phyloP scores from a whole-genome alignment of 2,113 vertebrate species.

The Rhadina sibilatrix region DNA sequence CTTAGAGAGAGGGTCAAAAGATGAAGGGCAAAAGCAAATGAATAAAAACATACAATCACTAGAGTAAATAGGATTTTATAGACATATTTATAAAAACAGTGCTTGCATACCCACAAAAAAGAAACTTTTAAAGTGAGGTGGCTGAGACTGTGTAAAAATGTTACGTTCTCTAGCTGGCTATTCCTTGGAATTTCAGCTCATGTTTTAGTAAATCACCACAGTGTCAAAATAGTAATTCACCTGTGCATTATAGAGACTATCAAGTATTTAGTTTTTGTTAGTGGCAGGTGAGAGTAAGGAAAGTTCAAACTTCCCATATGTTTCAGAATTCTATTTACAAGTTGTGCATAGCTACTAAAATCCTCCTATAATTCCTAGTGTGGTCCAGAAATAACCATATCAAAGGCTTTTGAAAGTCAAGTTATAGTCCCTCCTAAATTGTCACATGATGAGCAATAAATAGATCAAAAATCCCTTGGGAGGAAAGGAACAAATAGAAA shows the following conservation, averaged over 20 bases:
- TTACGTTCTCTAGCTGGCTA: neutral
- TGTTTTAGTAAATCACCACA: neutral
- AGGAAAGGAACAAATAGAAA: slow-evolving; percentile 1
- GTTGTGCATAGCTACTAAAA: neutral
- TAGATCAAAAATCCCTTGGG: slow-evolving; percentile 15
- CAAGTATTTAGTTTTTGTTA: neutral
- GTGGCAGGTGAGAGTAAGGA: neutral
- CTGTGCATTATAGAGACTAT: neutral
- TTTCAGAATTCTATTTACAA: neutral
- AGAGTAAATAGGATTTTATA: neutral
- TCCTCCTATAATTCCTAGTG: neutral
- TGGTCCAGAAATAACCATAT: slow-evolving; percentile 30
- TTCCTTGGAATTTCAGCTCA: neutral
- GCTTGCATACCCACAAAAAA: neutral
- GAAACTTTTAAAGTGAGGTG: neutral
- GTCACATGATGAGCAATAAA: slow-evolving; percentile 42
- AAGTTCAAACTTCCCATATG: neutral
- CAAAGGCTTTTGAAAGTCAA: slow-evolving; percentile 54
- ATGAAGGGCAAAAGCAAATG: neutral
- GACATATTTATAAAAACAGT: neutral
- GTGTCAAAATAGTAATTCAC: neutral
- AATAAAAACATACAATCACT: neutral
- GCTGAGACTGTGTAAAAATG: neutral
- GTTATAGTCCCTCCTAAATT: slow-evolving; percentile 18
- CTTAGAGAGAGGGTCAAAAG: neutral